A percentile compares a stretch with the other conserved stretches of the same genome.
phyloP scores from a whole-genome alignment of 92 coral and sea anemone species.

The Palythoa heliodiscus region DNA sequence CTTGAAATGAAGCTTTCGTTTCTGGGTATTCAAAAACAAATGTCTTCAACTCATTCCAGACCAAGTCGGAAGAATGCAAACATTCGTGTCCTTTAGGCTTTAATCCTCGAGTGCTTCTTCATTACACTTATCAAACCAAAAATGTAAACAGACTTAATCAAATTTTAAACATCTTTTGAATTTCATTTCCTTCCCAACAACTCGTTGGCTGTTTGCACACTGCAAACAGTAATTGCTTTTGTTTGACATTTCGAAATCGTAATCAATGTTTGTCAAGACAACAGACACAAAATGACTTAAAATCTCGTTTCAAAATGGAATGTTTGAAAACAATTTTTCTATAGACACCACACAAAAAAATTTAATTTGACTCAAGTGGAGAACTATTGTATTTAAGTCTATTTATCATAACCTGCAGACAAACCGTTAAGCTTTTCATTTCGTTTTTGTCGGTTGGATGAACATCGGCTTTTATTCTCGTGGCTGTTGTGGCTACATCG shows the following conservation, averaged over 20 bases:
- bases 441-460: not conserved
- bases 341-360: slow-evolving; percentile 4
- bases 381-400: not conserved
- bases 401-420: slow-evolving; percentile 6
- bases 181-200: not conserved
- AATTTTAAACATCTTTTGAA: not conserved
- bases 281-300: not conserved
- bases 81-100: not conserved
- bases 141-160: slow-evolving; percentile 10
- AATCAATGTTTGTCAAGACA: slow-evolving; percentile 16
- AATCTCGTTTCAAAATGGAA: not conserved
- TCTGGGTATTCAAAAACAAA: too few species aligned
- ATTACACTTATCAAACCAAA: not conserved
- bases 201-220: slow-evolving; percentile 14
- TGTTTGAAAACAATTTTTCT: not conserved
- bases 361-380: slow-evolving; percentile 2
- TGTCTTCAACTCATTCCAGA: not conserved
- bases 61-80: slow-evolving; percentile 11
- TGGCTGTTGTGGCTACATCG: not conserved
- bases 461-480: not conserved
- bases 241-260: not conserved
- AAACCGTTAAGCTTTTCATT: not conserved
- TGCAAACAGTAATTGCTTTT: slow-evolving; percentile 25
- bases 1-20: too few species aligned
- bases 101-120: not conserved